Base-by-base conservation (phyloP, 2,888 invertebrate genomes). In the Napeogenes sylphis region DNA sequence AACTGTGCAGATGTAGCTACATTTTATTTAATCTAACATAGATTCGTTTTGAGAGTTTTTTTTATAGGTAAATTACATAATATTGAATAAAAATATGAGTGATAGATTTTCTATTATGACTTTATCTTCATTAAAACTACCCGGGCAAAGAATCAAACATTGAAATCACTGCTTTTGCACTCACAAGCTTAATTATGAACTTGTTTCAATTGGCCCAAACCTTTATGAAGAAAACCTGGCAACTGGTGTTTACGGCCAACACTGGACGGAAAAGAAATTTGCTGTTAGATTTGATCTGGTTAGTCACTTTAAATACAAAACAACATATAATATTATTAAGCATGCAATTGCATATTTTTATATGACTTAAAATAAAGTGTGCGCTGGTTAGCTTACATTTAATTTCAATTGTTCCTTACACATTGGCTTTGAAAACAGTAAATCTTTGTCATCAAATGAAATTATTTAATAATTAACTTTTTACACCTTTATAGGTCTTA, bases 231-330 rank as follows among this genome's bases (percentile, higher is more conserved):
- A 21, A n/a, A 47, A 47, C 67, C 55, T 58, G 73, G 63, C 46
- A 59, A 59, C 63, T 57, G 56, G 53, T n/a, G 62, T 45, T 71
- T 71, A 75, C 87, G 89, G 89, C 88, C 87, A 86, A 75, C 88
- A 88, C 89, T 89, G 79, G 75, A 84, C 80, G 80, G 81, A 83
- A 85, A 73, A 85, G 76, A 85, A 84, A 85, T 73, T 70, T 68
- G 68, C 69, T 67, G 73, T 83, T 84, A 84, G 75, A 70, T 30
- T 12, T 51, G 21, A 30, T 51, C 21, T 21, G 21, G 51, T 51
- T 51, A 51, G 10, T 51, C 30, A 51, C 51, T 30, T 30, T 51
- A 51, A 51, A 42, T 56, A 65, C 58, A 64, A 35, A 45, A 65
- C 30, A 2, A 10, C 51, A 42, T 51, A 30, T 14, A 14, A n/a